Percentiles rank a stretch among this genome's conserved stretches.
Evolutionary conservation across 2,113 vertebrate genomes (phyloP).

Genomic region (Osmerus mordax): DNA sequence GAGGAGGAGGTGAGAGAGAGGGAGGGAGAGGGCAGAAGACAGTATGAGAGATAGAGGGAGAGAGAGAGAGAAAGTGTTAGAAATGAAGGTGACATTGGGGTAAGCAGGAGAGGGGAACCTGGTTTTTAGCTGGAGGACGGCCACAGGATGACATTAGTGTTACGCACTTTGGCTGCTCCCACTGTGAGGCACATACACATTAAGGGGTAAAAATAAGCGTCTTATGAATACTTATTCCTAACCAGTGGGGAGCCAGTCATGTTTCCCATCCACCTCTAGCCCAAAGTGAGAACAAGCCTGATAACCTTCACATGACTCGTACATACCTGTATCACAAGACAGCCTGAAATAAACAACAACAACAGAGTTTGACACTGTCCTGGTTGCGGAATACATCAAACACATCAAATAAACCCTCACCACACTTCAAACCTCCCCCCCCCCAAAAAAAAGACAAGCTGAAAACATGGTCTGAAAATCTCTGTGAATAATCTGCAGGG

Average conservation of each 20-base stretch:
- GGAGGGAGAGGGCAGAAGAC: background rate
- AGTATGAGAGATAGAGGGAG: conserved; percentile 10
- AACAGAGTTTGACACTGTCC: no score
- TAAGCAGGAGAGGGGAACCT: conserved; percentile 41
- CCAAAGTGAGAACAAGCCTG: background rate
- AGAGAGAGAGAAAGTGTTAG: conserved; percentile 7
- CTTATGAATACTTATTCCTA: background rate
- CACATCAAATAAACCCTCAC: no score
- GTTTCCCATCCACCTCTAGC: background rate
- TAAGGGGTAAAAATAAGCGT: background rate
- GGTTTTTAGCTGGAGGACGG: conserved; percentile 67
- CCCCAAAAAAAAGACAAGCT: no score
- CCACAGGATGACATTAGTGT: conserved; percentile 64
- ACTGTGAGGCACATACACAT: conserved; percentile 42
- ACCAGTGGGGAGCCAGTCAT: background rate
- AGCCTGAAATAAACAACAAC: no score
- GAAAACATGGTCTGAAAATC: no score
- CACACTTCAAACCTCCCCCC: no score
- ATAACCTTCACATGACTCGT: background rate
- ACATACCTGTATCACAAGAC: background rate
- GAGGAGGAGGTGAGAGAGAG: conserved; percentile 17
- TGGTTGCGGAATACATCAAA: no score
- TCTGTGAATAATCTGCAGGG: no score
- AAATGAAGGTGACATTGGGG: conserved; percentile 65
- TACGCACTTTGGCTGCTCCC: conserved; percentile 64